Conservation (phyloP, 2,797 vertebrate species). For the Lutjanus argentimaculatus region DNA sequence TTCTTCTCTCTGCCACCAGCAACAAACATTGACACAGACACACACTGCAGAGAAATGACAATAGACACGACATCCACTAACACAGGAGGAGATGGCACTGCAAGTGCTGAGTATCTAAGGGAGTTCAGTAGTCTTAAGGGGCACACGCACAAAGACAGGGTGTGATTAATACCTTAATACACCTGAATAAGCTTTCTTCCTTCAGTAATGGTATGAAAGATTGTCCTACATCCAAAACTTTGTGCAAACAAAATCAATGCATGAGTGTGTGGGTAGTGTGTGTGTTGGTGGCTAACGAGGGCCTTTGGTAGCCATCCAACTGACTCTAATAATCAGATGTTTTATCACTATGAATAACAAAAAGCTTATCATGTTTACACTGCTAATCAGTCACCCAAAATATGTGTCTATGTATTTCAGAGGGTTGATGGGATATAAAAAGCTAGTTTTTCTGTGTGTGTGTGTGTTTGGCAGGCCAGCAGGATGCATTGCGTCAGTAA, state of each 20-base stretch:
- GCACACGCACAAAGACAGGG: background rate
- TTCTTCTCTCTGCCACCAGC: conserved; percentile 2
- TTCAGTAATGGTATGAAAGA: background rate
- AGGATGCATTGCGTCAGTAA: conserved; percentile 62
- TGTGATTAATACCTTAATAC: background rate
- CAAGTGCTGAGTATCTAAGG: background rate
- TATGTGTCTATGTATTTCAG: conserved; percentile 17
- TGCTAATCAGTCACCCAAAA: background rate
- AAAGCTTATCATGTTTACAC: conserved; percentile 5
- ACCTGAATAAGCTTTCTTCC: background rate
- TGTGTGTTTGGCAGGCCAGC: conserved; percentile 10
- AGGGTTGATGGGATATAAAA: background rate
- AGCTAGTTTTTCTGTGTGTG: conserved; percentile 19
- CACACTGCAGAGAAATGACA: conserved; percentile 7
- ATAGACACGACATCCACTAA: background rate
- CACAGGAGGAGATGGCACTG: background rate
- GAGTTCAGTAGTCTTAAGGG: background rate
- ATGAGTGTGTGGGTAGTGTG: background rate
- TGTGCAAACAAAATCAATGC: background rate
- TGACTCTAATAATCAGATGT: conserved; percentile 24
- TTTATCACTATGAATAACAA: conserved; percentile 11
- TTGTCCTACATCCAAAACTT: background rate
- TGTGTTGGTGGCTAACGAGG: conserved; percentile 11
- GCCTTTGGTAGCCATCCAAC: conserved; percentile 8
- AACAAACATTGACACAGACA: background rate